Evolutionary conservation across 2,113 vertebrate genomes (phyloP).

Genomic region (Clarias magur): DNA sequence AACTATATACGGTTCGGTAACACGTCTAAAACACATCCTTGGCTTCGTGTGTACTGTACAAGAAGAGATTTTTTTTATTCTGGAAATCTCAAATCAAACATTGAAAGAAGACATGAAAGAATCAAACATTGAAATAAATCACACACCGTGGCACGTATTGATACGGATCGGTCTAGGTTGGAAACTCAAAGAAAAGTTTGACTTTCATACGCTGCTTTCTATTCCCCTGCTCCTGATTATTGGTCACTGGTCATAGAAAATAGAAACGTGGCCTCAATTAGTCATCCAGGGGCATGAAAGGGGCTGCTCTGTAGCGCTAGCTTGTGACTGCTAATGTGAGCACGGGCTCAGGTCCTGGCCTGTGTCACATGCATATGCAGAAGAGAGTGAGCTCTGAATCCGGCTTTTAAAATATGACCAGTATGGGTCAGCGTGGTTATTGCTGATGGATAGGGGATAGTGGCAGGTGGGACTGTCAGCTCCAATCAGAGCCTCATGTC

Average conservation of each 20-base stretch:
- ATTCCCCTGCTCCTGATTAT: conserved; percentile 57
- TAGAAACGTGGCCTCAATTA: conserved; percentile 71
- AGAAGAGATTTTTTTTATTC: neutral
- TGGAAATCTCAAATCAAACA: neutral
- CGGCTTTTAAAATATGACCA: conserved; percentile 57
- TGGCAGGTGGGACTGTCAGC: conserved; percentile 84
- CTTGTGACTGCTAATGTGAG: conserved; percentile 60
- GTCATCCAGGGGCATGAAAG: conserved; percentile 42
- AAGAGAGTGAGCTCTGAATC: conserved; percentile 50
- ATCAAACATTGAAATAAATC: neutral
- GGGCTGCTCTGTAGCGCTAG: conserved; percentile 56
- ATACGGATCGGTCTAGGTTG: neutral
- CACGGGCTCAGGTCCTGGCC: conserved; percentile 66
- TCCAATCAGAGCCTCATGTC: conserved; percentile 73
- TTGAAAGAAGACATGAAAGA: neutral
- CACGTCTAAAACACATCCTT: neutral
- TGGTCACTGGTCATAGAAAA: conserved; percentile 65
- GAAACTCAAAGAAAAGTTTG: conserved; percentile 4
- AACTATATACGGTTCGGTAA: neutral
- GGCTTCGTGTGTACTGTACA: neutral
- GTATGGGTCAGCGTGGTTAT: conserved; percentile 68
- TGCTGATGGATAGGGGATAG: conserved; percentile 68
- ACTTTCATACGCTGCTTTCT: neutral
- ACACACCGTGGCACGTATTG: neutral
- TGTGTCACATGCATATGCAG: conserved; percentile 63